Evolutionary conservation across 2,888 invertebrate genomes (phyloP).

Genomic region (Perizoma affinitatum): DNA sequence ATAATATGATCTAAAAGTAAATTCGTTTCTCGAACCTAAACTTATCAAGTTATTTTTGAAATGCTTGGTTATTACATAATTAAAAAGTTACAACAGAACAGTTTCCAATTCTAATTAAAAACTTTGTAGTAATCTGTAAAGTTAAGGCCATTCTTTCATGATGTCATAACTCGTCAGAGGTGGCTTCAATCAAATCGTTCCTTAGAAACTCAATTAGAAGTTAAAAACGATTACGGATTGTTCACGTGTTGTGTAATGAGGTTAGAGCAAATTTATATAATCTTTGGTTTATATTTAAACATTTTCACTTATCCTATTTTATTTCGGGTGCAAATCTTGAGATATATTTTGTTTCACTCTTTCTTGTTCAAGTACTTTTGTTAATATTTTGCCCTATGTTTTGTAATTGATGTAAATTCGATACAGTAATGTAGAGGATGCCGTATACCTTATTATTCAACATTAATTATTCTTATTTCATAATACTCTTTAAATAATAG

Average conservation of each 20-base stretch:
- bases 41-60: neutral
- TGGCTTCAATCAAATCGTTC: slow-evolving; percentile 43
- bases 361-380: neutral
- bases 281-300: slow-evolving; percentile 44
- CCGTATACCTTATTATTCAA: no score
- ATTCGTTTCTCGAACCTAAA: no score
- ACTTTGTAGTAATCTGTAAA: neutral
- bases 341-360: slow-evolving; percentile 17
- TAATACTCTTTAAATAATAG: no score
- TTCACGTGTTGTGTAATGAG: slow-evolving; percentile 55
- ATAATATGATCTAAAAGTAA: no score
- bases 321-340: slow-evolving; percentile 45
- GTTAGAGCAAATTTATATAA: no score
- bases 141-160: slow-evolving; percentile 2
- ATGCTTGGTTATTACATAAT: neutral
- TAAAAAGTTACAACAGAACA: neutral
- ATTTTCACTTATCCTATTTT: slow-evolving; percentile 31
- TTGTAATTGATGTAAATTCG: no score
- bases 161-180: slow-evolving; percentile 47
- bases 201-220: slow-evolving; percentile 59
- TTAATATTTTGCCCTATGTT: neutral
- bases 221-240: slow-evolving; percentile 48
- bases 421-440: no score
- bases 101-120: slow-evolving; percentile 1
- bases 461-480: no score